Evolutionary conservation across 2,888 invertebrate species (phyloP).

Genomic region (Clunio marinus): DNA sequence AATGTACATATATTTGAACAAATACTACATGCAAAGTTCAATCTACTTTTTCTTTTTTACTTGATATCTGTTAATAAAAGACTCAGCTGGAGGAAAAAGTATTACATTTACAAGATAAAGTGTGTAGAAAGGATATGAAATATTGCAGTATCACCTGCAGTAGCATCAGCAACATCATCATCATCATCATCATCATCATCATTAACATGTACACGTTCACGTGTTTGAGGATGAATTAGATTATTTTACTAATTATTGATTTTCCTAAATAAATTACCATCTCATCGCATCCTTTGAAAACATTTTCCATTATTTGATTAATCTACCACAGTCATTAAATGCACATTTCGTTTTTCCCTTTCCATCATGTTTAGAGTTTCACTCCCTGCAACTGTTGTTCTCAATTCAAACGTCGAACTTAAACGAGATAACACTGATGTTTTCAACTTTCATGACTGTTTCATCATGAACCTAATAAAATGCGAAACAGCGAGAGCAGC

Average conservation of each 20-base stretch:
- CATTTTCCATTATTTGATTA: not conserved
- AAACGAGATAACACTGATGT: conserved; percentile 5
- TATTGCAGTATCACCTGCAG: not conserved
- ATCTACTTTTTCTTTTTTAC: too few species aligned
- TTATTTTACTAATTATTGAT: conserved; percentile 2
- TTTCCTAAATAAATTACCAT: not conserved
- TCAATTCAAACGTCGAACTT: not conserved
- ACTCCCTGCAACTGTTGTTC: not conserved
- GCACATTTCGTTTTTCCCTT: conserved; percentile 3
- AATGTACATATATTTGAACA: too few species aligned
- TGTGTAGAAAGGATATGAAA: not conserved
- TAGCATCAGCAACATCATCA: not conserved
- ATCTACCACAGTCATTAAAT: conserved; percentile 1
- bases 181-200: not conserved
- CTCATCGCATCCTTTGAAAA: not conserved
- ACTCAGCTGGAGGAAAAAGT: too few species aligned
- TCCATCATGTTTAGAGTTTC: not conserved
- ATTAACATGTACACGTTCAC: too few species aligned
- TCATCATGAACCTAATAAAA: conserved; percentile 6
- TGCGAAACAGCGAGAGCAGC: not conserved
- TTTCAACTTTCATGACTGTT: conserved; percentile 2
- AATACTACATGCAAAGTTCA: too few species aligned
- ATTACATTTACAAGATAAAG: not conserved
- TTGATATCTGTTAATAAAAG: too few species aligned
- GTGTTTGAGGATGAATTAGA: not conserved